These are phyloP conservation scores for Acanthochromis polyacanthus DNA, from an alignment of 2,113 vertebrate genomes.

Conservation along the genomic window DNA sequence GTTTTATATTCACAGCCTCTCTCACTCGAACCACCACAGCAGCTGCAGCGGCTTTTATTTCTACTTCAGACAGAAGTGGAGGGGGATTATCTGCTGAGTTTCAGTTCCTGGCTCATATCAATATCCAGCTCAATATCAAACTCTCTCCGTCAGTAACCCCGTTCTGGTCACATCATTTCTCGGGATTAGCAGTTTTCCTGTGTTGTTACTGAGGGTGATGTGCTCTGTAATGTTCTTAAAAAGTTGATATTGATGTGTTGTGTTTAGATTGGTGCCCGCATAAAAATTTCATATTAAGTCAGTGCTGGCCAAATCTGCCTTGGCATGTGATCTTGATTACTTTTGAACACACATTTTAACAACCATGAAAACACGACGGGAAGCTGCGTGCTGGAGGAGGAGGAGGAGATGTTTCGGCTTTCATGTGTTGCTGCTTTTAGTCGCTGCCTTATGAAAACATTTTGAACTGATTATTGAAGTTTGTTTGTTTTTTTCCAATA, in stretches of 20 bases:
- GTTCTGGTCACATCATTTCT: not conserved
- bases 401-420: not conserved
- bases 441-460: not conserved
- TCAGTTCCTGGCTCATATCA: not conserved
- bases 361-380: not conserved
- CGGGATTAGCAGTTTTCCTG: no score
- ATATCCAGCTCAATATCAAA: not conserved
- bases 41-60: slow-evolving; percentile 19
- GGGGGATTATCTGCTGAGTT: slow-evolving; percentile 1
- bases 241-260: not conserved
- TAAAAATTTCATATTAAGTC: not conserved
- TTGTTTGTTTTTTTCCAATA: not conserved
- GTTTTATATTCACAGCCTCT: slow-evolving; percentile 28
- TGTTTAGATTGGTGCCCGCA: not conserved
- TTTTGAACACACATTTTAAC: not conserved
- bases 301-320: not conserved
- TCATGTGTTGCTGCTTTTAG: not conserved
- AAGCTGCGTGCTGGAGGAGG: not conserved
- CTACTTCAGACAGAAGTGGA: slow-evolving; percentile 30
- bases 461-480: slow-evolving; percentile 5
- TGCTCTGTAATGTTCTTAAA: not conserved
- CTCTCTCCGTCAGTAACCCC: not conserved
- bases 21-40: slow-evolving; percentile 4
- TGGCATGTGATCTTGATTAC: not conserved
- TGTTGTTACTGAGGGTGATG: not conserved